A percentile compares a stretch with the other conserved stretches of the same genome.
Conservation (phyloP, 2,888 invertebrate species). For the Acrobeloides nanus region DNA sequence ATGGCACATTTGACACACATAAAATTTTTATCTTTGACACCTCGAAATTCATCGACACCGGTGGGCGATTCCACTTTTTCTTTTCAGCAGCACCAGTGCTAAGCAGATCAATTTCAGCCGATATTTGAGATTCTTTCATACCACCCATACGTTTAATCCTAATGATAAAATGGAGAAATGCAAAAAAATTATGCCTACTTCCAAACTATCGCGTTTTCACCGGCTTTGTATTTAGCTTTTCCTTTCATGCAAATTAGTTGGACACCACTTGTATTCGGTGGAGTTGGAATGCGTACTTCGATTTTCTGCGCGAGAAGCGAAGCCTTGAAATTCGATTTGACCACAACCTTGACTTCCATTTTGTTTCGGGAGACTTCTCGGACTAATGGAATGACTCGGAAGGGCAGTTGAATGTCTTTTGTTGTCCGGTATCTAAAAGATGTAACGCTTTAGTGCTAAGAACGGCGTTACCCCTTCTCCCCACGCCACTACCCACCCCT, state of each 20-base stretch:
- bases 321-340: slow-evolving; percentile 98
- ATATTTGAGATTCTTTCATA: slow-evolving; percentile 98
- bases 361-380: slow-evolving; percentile 95
- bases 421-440: slow-evolving; percentile 83
- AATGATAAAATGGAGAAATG: slow-evolving; percentile 4
- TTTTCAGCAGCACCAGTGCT: slow-evolving; percentile 76
- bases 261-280: slow-evolving; percentile 94
- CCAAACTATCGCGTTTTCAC: slow-evolving; percentile 95
- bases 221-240: slow-evolving; percentile 98
- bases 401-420: slow-evolving; percentile 97
- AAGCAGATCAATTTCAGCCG: slow-evolving; percentile 94
- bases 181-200: slow-evolving; percentile 65
- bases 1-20: slow-evolving; percentile 9
- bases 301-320: slow-evolving; percentile 96
- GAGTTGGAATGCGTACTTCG: slow-evolving; percentile 90
- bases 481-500: too few species aligned
- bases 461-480: too few species aligned
- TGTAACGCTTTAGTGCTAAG: too few species aligned
- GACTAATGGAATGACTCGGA: slow-evolving; percentile 95
- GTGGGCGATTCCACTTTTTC: slow-evolving; percentile 99
- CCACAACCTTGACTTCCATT: slow-evolving; percentile 98
- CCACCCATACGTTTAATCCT: slow-evolving; percentile 63
- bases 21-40: slow-evolving; percentile 52
- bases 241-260: slow-evolving; percentile 95
- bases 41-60: slow-evolving; percentile 99